These are phyloP conservation scores for Typhlomys cinereus DNA, from an alignment of 2,113 vertebrate species.

Conservation along the genomic window DNA sequence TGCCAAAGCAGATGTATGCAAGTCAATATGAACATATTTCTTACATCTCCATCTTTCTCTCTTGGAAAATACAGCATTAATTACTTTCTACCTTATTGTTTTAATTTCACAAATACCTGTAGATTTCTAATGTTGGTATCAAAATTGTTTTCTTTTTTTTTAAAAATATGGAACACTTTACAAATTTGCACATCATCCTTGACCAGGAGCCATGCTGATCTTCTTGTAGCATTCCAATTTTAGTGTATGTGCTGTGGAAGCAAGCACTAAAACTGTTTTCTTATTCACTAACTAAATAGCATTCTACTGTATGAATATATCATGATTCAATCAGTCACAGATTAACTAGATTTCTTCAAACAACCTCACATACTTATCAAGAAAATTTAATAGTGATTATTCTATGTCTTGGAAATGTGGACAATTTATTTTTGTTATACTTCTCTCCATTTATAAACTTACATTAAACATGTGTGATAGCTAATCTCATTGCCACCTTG, in stretches of 20 bases:
- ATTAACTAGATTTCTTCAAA: constrained; percentile 15
- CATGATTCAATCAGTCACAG: constrained; percentile 15
- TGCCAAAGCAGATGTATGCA: not conserved
- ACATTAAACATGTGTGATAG: not conserved
- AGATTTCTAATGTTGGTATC: not conserved
- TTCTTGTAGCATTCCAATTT: no score
- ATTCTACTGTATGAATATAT: not conserved
- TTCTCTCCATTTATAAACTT: constrained; percentile 41
- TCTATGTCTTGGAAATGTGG: not conserved
- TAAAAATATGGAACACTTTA: no score
- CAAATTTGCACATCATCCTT: no score
- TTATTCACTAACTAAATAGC: not conserved
- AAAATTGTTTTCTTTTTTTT: constrained; percentile 23
- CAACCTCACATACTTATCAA: not conserved
- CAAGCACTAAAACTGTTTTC: constrained; percentile 42
- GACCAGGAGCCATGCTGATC: no score
- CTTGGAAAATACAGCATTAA: constrained; percentile 19
- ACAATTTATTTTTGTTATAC: constrained; percentile 24
- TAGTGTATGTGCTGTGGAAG: no score
- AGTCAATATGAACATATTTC: constrained; percentile 2
- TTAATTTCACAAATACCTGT: not conserved
- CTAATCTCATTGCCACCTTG: not conserved
- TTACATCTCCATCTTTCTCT: not conserved
- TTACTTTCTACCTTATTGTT: not conserved
- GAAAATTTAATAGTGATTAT: constrained; percentile 25